phyloP scores from a whole-genome alignment of 1,140 invertebrate species.

The Pentalonia nigronervosa region DNA sequence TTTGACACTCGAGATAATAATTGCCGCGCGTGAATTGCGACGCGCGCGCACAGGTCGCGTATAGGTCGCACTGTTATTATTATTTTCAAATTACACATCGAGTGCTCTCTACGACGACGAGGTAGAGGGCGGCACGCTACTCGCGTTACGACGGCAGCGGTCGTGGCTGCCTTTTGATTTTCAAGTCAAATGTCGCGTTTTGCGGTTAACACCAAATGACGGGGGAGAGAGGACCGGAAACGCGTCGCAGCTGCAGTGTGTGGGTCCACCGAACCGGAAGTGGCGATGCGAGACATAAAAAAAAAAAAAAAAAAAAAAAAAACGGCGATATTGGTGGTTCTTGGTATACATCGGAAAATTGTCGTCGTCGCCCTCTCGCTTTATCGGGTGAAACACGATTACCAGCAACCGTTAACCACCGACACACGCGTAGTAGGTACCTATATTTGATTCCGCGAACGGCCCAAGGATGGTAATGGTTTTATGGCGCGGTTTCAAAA shows the following conservation, averaged over 20 bases:
- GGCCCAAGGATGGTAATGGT: not conserved
- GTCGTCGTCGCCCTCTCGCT: not conserved
- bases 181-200: not conserved
- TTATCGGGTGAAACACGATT: not conserved
- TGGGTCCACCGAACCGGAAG: not conserved
- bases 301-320: not conserved
- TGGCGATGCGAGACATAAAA: not conserved
- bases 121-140: not conserved
- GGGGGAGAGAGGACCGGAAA: not conserved
- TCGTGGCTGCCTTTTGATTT: not conserved
- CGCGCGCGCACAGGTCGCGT: not conserved
- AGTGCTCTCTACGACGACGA: not conserved
- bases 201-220: too few species aligned
- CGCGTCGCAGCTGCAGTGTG: too few species aligned
- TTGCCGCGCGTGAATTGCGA: not conserved
- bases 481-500: not conserved
- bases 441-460: not conserved
- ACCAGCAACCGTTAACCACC: not conserved
- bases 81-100: not conserved
- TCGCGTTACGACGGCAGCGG: not conserved
- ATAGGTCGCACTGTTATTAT: not conserved
- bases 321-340: not conserved
- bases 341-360: too few species aligned
- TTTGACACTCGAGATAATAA: constrained; percentile 11
- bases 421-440: not conserved